A percentile compares a stretch with the other conserved stretches of the same genome.
Conservation (phyloP, 2,888 invertebrate genomes). For the Autographa pulchrina region DNA sequence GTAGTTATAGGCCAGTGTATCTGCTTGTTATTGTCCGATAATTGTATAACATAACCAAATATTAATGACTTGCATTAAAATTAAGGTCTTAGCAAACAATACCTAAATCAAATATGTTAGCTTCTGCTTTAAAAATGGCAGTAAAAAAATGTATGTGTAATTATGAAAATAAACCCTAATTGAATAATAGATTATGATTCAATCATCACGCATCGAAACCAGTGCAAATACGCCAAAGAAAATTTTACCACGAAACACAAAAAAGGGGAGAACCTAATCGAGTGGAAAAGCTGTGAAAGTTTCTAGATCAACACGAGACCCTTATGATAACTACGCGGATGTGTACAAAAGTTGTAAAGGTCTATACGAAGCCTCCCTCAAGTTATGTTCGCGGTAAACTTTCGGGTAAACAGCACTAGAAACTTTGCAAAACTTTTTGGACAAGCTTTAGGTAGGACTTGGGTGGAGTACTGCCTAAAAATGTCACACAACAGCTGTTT, state of each 20-base stretch:
- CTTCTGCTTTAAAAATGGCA: no score
- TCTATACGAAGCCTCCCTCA: conserved; percentile 54
- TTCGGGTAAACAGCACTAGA: conserved; percentile 59
- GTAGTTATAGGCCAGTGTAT: neutral
- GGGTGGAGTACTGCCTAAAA: conserved; percentile 3
- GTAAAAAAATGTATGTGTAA: no score
- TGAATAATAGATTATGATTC: neutral
- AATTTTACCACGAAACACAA: neutral
- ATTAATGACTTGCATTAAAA: neutral
- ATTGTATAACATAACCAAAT: neutral
- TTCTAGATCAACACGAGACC: conserved; percentile 63
- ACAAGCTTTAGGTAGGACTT: conserved; percentile 33
- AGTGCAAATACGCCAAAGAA: conserved; percentile 6
- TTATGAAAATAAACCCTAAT: no score
- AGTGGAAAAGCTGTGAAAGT: conserved; percentile 52
- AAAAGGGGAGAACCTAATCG: conserved; percentile 41
- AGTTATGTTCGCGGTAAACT: conserved; percentile 58
- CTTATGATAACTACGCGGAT: conserved; percentile 59
- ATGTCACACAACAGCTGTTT: conserved; percentile 7
- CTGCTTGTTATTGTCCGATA: conserved; percentile 2
- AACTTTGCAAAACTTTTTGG: conserved; percentile 58
- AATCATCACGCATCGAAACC: neutral
- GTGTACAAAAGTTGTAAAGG: conserved; percentile 61
- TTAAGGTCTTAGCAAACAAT: neutral
- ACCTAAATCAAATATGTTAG: neutral